Conservation (phyloP, 2,797 vertebrate species). For the Danio choprae region DNA sequence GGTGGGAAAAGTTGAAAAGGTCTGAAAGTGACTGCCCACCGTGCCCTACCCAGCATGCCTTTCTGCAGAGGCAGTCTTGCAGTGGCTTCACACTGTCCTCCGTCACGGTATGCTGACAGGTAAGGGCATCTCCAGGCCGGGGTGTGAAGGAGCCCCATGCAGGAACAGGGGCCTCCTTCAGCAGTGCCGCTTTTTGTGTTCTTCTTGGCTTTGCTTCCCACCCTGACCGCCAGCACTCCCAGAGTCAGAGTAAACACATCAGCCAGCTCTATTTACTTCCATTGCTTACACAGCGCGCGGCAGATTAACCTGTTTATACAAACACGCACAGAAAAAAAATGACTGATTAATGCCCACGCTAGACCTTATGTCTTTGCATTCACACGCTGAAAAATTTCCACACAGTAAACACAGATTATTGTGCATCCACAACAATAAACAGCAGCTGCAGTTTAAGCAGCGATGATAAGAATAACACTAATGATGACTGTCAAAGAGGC, state of each 20-base stretch:
- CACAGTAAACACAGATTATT: conserved; percentile 34
- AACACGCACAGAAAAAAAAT: conserved; percentile 48
- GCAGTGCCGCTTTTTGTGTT: conserved; percentile 5
- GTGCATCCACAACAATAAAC: conserved; percentile 57
- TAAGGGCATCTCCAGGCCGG: conserved; percentile 43
- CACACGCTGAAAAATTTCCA: conserved; percentile 22
- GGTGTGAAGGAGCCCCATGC: conserved; percentile 31
- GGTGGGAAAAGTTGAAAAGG: conserved; percentile 6
- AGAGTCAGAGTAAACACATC: conserved; percentile 60
- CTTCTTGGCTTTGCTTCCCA: conserved; percentile 7
- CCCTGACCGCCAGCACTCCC: conserved; percentile 41
- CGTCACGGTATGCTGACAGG: conserved; percentile 37
- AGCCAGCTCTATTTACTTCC: conserved; percentile 59
- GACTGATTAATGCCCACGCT: conserved; percentile 39
- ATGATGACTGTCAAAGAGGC: conserved; percentile 49
- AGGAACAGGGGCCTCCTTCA: conserved; percentile 40
- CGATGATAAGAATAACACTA: conserved; percentile 49
- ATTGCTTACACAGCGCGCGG: conserved; percentile 54
- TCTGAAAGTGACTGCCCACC: neutral
- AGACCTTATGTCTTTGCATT: neutral
- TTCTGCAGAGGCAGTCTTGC: neutral
- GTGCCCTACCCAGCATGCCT: conserved; percentile 6
- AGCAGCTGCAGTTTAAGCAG: conserved; percentile 45
- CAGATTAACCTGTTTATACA: conserved; percentile 57
- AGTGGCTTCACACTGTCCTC: conserved; percentile 1